phyloP scores from a whole-genome alignment of 2,797 vertebrate species.

The Nothura maculosa region DNA sequence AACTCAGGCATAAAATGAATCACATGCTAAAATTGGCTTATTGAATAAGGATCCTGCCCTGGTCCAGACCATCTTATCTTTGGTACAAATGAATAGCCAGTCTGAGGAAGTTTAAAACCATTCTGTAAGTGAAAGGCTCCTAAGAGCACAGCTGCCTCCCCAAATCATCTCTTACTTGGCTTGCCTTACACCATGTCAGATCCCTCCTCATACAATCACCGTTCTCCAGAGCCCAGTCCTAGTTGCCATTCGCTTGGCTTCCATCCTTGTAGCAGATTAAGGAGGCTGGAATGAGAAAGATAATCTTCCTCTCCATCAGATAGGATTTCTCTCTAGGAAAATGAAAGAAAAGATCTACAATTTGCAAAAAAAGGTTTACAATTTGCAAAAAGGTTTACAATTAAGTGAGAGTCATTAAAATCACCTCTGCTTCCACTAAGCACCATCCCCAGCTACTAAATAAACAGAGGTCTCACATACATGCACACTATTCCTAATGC shows the following conservation, averaged over 20 bases:
- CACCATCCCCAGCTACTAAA: background rate
- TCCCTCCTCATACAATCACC: fast-evolving
- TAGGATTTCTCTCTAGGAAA: background rate
- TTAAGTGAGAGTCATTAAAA: background rate
- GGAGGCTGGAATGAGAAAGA: background rate
- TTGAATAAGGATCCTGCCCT: background rate
- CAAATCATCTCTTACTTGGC: background rate
- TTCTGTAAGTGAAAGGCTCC: fast-evolving
- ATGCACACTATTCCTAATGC: background rate
- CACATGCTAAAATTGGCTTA: background rate
- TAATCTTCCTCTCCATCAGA: background rate
- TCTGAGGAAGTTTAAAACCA: background rate
- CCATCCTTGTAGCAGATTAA: background rate
- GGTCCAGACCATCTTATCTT: background rate
- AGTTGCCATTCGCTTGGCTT: background rate
- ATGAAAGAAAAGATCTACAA: background rate
- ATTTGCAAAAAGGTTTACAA: background rate
- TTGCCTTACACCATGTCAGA: background rate
- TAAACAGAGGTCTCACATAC: background rate
- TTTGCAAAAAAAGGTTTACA: background rate
- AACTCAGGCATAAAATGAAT: background rate
- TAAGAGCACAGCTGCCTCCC: background rate
- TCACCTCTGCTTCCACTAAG: background rate
- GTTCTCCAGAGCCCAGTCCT: background rate
- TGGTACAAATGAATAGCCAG: background rate